Conservation (phyloP, 2,113 vertebrate species). For the Silurus asotus region DNA sequence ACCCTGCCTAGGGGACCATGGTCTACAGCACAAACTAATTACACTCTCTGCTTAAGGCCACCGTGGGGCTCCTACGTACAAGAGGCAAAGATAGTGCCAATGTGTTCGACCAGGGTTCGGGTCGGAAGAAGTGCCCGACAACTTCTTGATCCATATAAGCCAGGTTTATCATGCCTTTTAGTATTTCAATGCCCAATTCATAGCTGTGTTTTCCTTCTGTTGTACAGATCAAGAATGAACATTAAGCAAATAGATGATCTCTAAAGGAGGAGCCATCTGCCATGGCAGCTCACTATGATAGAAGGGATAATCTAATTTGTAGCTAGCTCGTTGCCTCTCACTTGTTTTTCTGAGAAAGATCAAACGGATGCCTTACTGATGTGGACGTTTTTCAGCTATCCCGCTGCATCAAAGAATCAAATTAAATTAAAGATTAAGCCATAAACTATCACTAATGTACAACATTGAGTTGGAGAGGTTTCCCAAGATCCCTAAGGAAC, state of each 20-base stretch:
- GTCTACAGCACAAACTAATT: slow-evolving; percentile 54
- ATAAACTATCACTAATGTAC: slow-evolving; percentile 42
- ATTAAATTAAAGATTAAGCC: slow-evolving; percentile 54
- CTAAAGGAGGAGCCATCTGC: slow-evolving; percentile 29
- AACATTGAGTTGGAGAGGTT: slow-evolving; percentile 25
- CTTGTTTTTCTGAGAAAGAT: slow-evolving; percentile 42
- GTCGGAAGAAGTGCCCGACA: slow-evolving; percentile 12
- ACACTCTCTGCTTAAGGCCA: slow-evolving; percentile 44
- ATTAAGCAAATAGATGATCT: slow-evolving; percentile 24
- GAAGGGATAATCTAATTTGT: slow-evolving; percentile 45
- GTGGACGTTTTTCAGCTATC: slow-evolving; percentile 25
- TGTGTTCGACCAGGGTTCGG: neutral
- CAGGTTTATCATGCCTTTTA: slow-evolving; percentile 17
- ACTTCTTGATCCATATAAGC: slow-evolving; percentile 36
- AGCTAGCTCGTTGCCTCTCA: slow-evolving; percentile 15
- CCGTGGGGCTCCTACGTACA: slow-evolving; percentile 25
- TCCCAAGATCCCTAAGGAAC: slow-evolving; percentile 8
- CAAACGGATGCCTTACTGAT: slow-evolving; percentile 33
- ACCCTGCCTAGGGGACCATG: slow-evolving; percentile 29
- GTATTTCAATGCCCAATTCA: neutral
- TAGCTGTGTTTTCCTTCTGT: neutral
- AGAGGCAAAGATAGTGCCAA: neutral
- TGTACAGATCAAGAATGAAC: neutral
- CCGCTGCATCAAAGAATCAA: slow-evolving; percentile 32
- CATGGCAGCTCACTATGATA: neutral